These are phyloP conservation scores for Pseudococcus jackbeardsleyi DNA, from an alignment of 2,888 invertebrate species.

Conservation along the genomic window DNA sequence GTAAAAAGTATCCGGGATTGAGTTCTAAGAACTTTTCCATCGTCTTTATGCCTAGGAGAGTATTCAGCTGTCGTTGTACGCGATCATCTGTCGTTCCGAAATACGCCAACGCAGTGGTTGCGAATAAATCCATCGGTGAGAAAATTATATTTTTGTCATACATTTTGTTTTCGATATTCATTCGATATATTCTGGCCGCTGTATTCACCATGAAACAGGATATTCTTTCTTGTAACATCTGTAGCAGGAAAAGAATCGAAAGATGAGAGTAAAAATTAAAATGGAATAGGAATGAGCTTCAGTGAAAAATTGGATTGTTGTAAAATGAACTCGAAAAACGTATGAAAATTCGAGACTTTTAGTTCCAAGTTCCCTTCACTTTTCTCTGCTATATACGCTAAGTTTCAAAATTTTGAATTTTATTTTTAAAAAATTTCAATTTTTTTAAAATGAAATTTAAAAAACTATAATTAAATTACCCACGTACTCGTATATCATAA, in stretches of 20 bases:
- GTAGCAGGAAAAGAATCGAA: background rate
- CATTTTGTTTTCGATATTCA: background rate
- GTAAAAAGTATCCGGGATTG: background rate
- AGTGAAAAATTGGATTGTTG: no score
- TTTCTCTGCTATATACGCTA: no score
- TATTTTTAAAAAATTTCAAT: no score
- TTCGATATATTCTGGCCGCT: conserved; percentile 30
- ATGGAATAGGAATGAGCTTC: no score
- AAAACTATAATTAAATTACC: no score
- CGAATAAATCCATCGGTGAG: conserved; percentile 53
- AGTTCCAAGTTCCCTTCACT: no score
- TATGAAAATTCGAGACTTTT: no score
- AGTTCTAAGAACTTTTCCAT: background rate
- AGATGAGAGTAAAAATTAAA: background rate
- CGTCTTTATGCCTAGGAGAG: background rate
- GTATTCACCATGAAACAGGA: conserved; percentile 39
- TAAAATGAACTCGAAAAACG: no score
- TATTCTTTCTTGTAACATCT: conserved; percentile 11
- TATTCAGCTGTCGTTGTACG: background rate
- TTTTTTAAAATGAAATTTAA: no score
- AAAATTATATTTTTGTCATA: conserved; percentile 42
- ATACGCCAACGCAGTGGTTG: background rate
- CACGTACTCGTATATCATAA: no score
- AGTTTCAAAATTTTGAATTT: no score
- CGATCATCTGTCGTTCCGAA: background rate